These are phyloP conservation scores for Xenopus laevis DNA, from an alignment of 2,113 vertebrate genomes.

Conservation along the genomic window DNA sequence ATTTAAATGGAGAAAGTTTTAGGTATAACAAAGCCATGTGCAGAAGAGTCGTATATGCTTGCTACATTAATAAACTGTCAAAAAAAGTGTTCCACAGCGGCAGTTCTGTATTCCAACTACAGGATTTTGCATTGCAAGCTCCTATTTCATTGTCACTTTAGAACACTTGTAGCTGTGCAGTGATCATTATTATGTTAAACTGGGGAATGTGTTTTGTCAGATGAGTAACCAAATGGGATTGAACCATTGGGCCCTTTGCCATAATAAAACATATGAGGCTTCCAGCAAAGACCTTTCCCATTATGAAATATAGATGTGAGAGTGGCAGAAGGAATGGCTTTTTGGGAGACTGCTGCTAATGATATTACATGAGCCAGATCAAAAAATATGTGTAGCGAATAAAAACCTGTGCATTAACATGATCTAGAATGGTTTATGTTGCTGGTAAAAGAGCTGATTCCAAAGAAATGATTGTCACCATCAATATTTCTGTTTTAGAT, in stretches of 20 bases:
- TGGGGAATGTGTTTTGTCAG: constrained; percentile 20
- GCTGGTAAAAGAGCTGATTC: constrained; percentile 61
- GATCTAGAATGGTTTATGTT: constrained; percentile 34
- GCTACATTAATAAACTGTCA: too few relatives aligned
- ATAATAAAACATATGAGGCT: constrained; percentile 18
- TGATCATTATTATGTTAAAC: constrained; percentile 20
- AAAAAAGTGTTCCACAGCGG: not conserved
- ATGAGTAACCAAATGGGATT: constrained; percentile 22
- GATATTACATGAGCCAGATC: not conserved
- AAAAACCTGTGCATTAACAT: constrained; percentile 46
- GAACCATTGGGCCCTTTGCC: constrained; percentile 19
- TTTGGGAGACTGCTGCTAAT: constrained; percentile 36
- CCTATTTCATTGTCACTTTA: constrained; percentile 1
- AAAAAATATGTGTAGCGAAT: constrained; percentile 41
- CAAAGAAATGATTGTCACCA: constrained; percentile 71
- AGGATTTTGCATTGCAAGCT: not conserved
- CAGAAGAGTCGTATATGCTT: too few relatives aligned
- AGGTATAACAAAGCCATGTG: too few relatives aligned
- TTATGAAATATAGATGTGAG: constrained; percentile 23
- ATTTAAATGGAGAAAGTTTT: too few relatives aligned
- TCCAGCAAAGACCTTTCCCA: constrained; percentile 11
- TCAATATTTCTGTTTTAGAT: constrained; percentile 73
- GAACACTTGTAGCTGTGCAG: constrained; percentile 14
- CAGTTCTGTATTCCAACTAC: too few relatives aligned
- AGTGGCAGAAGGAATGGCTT: constrained; percentile 2